Evolutionary conservation across 1,140 invertebrate genomes (phyloP).

Genomic region (Hesperophylax magnus): DNA sequence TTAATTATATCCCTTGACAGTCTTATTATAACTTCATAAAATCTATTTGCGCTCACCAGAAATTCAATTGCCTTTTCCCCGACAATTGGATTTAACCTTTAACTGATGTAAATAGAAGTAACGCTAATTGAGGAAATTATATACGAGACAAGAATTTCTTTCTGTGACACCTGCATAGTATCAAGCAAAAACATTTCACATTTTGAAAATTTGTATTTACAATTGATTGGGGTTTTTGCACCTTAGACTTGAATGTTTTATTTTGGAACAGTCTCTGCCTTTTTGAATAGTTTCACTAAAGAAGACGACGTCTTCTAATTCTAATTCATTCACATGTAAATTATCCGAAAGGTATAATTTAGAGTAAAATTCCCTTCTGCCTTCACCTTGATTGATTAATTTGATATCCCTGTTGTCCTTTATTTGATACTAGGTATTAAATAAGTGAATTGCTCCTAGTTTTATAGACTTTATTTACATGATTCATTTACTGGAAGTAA

Average conservation of each 20-base stretch:
- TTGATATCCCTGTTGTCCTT: conserved; percentile 34
- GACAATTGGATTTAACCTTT: neutral
- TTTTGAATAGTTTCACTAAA: conserved; percentile 3
- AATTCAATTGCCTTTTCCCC: too few relatives aligned
- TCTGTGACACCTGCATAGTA: conserved; percentile 39
- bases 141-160: conserved; percentile 48
- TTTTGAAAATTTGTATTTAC: conserved; percentile 49
- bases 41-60: too few relatives aligned
- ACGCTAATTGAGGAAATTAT: conserved; percentile 34
- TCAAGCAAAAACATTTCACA: conserved; percentile 54
- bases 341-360: neutral
- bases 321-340: conserved; percentile 8
- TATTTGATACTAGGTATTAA: conserved; percentile 27
- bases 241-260: conserved; percentile 57
- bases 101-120: conserved; percentile 31
- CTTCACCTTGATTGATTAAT: conserved; percentile 15
- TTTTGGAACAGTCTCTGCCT: conserved; percentile 34
- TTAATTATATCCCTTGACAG: too few relatives aligned
- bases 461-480: conserved; percentile 31
- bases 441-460: conserved; percentile 19
- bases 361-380: too few relatives aligned
- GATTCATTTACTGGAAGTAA: conserved; percentile 24
- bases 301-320: conserved; percentile 1
- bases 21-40: too few relatives aligned
- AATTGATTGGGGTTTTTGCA: conserved; percentile 58